phyloP scores from a whole-genome alignment of 2,113 vertebrate species.

The Etia nguti region DNA sequence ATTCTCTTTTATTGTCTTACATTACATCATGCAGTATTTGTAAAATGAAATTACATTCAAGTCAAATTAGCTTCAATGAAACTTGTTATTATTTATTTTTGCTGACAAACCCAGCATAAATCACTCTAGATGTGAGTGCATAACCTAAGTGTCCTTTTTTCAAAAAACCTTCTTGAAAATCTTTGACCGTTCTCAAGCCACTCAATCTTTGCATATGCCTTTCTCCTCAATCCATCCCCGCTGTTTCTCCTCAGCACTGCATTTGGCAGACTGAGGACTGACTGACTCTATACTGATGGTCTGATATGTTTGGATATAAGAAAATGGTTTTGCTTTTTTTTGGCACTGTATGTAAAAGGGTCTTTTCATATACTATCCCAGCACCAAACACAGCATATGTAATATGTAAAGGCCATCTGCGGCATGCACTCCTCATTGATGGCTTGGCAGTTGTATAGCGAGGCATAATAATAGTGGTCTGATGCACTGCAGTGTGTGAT shows the following conservation, averaged over 20 bases:
- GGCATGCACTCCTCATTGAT: constrained; percentile 25
- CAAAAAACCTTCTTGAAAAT: neutral
- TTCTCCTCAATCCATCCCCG: constrained; percentile 27
- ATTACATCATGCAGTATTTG: neutral
- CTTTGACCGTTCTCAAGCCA: neutral
- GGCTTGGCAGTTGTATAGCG: constrained; percentile 41
- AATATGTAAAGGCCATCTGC: constrained; percentile 56
- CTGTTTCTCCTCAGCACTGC: constrained; percentile 56
- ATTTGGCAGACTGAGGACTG: constrained; percentile 42
- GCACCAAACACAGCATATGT: constrained; percentile 44
- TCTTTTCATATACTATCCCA: constrained; percentile 50
- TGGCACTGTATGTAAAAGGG: constrained; percentile 37
- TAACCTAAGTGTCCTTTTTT: neutral
- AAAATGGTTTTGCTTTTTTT: constrained; percentile 55
- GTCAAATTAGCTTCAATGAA: neutral
- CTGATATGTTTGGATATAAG: constrained; percentile 62
- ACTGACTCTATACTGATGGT: constrained; percentile 34
- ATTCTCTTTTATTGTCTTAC: neutral
- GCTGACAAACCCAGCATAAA: constrained; percentile 11
- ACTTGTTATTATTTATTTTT: neutral
- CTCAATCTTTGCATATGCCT: neutral
- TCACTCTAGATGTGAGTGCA: neutral
- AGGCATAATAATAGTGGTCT: constrained; percentile 37
- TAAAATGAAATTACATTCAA: neutral
- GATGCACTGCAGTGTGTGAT: constrained; percentile 37